A percentile compares a stretch with the other conserved stretches of the same genome.
phyloP scores from a whole-genome alignment of 2,888 invertebrate species.

The Iphiclides podalirius region DNA sequence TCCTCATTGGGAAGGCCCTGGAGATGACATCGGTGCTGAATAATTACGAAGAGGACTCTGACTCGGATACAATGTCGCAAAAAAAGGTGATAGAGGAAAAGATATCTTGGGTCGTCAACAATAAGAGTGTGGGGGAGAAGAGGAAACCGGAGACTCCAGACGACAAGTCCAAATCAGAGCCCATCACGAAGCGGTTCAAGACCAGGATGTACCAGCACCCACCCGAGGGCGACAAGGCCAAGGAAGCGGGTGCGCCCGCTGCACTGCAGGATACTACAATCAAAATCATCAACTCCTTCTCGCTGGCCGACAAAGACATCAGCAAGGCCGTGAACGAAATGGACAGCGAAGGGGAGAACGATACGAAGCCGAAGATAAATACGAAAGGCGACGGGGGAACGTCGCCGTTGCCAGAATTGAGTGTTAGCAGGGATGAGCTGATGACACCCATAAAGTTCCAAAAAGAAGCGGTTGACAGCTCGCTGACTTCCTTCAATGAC shows the following conservation, averaged over 20 bases:
- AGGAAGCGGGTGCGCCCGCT: background rate
- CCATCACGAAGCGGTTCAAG: constrained; percentile 17
- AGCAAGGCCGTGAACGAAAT: constrained; percentile 20
- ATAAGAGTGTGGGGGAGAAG: background rate
- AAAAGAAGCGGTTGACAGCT: constrained; percentile 21
- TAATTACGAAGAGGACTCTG: constrained; percentile 33
- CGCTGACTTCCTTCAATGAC: constrained; percentile 53
- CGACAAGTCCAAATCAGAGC: constrained; percentile 13
- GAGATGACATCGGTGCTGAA: constrained; percentile 50
- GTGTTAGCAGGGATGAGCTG: background rate
- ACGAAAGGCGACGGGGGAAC: background rate
- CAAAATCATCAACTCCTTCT: constrained; percentile 32
- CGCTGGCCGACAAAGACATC: constrained; percentile 28
- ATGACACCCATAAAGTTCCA: constrained; percentile 6
- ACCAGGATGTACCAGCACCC: constrained; percentile 11
- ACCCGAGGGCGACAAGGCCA: background rate
- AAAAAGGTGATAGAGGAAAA: constrained; percentile 38
- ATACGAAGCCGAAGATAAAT: constrained; percentile 9
- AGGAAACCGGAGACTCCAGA: background rate
- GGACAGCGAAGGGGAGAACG: constrained; percentile 12
- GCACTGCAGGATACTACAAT: constrained; percentile 17
- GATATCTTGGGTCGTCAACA: constrained; percentile 38
- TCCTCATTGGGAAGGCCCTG: constrained; percentile 44
- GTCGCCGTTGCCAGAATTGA: background rate
- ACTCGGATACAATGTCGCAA: constrained; percentile 7